These are phyloP conservation scores for Epizoanthus fatuus DNA, from an alignment of 92 coral and sea anemone species.

Conservation along the genomic window DNA sequence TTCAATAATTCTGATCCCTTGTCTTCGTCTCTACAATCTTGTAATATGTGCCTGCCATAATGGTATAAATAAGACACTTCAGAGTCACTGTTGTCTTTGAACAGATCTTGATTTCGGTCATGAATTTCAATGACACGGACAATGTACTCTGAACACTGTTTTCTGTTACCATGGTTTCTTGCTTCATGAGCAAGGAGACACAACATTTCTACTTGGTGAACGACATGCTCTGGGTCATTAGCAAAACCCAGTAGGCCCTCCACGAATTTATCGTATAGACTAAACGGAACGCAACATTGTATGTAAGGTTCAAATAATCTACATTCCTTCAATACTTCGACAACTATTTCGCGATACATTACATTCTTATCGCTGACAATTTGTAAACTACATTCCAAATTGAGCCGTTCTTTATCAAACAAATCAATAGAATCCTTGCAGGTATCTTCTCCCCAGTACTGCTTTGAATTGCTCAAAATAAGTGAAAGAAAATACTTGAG, in stretches of 20 bases:
- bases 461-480: slow-evolving; percentile 12
- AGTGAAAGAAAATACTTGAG: slow-evolving; percentile 6
- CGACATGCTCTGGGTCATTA: neutral
- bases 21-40: slow-evolving; percentile 10
- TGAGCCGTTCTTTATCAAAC: slow-evolving; percentile 50
- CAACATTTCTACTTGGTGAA: slow-evolving; percentile 47
- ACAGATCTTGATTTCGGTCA: neutral
- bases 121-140: slow-evolving; percentile 24
- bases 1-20: too few species aligned
- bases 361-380: neutral
- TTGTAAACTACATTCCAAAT: slow-evolving; percentile 28
- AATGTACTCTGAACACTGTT: neutral
- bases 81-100: slow-evolving; percentile 5
- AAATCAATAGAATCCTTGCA: slow-evolving; percentile 39
- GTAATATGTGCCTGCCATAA: slow-evolving; percentile 41
- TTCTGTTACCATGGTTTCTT: slow-evolving; percentile 5
- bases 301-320: slow-evolving; percentile 38
- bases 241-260: slow-evolving; percentile 13
- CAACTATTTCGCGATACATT: slow-evolving; percentile 9
- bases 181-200: slow-evolving; percentile 52
- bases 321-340: neutral
- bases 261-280: slow-evolving; percentile 30
- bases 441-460: slow-evolving; percentile 25
- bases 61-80: slow-evolving; percentile 40
- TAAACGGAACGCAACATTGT: slow-evolving; percentile 33